These are phyloP conservation scores for Phocoena phocoena DNA, from an alignment of 2,113 vertebrate species.

Conservation along the genomic window DNA sequence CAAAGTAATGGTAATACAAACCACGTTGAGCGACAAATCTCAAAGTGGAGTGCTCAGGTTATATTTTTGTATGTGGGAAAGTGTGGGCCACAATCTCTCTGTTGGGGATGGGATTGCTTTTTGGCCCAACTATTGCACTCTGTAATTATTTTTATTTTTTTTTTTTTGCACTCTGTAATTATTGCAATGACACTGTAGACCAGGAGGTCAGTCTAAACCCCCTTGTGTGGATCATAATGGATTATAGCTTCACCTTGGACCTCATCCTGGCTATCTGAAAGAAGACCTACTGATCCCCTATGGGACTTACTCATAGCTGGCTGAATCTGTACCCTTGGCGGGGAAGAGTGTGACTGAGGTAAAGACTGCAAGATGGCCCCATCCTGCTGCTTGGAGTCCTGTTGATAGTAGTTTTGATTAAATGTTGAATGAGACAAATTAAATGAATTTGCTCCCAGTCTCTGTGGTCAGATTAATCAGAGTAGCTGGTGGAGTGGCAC, in stretches of 20 bases:
- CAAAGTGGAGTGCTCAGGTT: not conserved
- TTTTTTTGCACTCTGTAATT: not conserved
- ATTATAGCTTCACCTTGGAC: not conserved
- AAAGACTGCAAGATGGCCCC: not conserved
- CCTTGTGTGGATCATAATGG: not conserved
- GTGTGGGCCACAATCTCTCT: not conserved
- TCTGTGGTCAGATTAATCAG: constrained; percentile 1
- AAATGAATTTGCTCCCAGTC: not conserved
- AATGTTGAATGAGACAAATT: not conserved
- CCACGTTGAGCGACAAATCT: not conserved
- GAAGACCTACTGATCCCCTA: not conserved
- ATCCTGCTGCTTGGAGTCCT: not conserved
- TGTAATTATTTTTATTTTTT: not conserved
- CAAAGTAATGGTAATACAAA: not conserved
- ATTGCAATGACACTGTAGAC: not conserved
- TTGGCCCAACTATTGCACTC: not conserved
- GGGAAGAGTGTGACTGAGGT: not conserved
- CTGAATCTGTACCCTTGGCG: not conserved
- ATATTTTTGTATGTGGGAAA: not conserved
- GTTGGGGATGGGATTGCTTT: not conserved
- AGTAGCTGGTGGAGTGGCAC: not conserved
- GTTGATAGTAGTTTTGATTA: not conserved
- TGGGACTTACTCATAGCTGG: not conserved
- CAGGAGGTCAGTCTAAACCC: not conserved
- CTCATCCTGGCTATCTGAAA: not conserved